phyloP scores from a whole-genome alignment of 2,113 vertebrate species.

The Sander vitreus region DNA sequence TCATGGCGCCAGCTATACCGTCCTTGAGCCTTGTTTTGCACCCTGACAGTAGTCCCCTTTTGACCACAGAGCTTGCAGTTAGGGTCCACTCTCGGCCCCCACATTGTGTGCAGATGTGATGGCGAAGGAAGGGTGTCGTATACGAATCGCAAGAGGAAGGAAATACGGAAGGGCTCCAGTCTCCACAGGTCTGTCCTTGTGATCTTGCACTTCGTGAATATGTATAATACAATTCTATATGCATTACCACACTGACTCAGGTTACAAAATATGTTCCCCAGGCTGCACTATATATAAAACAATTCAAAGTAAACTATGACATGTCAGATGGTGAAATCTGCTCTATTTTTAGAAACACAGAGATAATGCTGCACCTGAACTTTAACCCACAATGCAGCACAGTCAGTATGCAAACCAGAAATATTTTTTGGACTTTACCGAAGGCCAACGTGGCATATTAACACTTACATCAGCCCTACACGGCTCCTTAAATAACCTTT shows the following conservation, averaged over 20 bases:
- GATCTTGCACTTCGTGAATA: too few relatives aligned
- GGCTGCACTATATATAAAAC: conserved; percentile 1
- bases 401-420: background rate
- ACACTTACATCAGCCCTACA: conserved; percentile 32
- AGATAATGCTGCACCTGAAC: conserved; percentile 10
- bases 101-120: too few relatives aligned
- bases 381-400: conserved; percentile 2
- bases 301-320: background rate
- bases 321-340: conserved; percentile 13
- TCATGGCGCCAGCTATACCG: background rate
- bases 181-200: too few relatives aligned
- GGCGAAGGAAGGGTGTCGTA: too few relatives aligned
- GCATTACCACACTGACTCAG: background rate
- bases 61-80: background rate
- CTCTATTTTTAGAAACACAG: background rate
- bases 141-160: too few relatives aligned
- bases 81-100: too few relatives aligned
- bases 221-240: background rate
- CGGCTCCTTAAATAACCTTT: conserved; percentile 55
- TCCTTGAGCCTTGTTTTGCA: background rate
- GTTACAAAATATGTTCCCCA: conserved; percentile 5
- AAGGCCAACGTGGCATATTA: background rate
- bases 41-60: background rate
- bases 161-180: too few relatives aligned
- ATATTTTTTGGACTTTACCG: conserved; percentile 5